Evolutionary conservation across 1,140 invertebrate genomes (phyloP), one percentile per base, ranked within the genome.

Genomic region (Dreissena rostriformis): DNA sequence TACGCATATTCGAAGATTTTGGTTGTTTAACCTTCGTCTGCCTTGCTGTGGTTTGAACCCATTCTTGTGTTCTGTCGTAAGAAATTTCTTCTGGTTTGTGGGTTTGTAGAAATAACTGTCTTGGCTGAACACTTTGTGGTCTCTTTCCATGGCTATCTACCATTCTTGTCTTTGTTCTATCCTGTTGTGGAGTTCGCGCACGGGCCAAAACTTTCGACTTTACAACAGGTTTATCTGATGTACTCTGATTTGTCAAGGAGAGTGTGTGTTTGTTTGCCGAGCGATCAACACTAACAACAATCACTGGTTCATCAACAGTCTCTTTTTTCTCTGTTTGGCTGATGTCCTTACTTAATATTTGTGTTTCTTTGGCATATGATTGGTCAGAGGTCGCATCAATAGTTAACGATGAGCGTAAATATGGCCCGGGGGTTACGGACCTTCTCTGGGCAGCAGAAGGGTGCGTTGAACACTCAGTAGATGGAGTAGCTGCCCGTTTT

Each of bases 41-140:
- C 84, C 82, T 80, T 63, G 87, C 86, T 17, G 91, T 88, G 15
- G 88, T 87, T 81, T 89, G 89, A 8, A 91, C 91, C 91, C 91
- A 91, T 8, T 89, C 91, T 61, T 91, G 87, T 0, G 90, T 90
- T 77, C 91, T 75, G 66, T 89, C 90, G 49, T 85, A 65, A 15
- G 80, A 75, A 19, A 11, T 78, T 51, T 24, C 65, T 71, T 67
- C 71, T 55, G 19, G 57, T 57, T 79, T 70, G 0, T 61, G 52
- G 29, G 52, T 70, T 67, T 71, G 61, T 1, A 84, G 49, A 70
- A 73, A 53, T 29, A 87, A 52, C 73, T 74, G 75, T 49, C 79
- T 28, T 14, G 88, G 85, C 51, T 86, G 86, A 12, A 88, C 84
- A 76, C 84, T 88, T 22, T 84, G 74, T 5, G 85, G 85, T 71